Percentiles rank a stretch among this genome's conserved stretches.
Conservation (phyloP, 2,113 vertebrate genomes). For the Narcine bancroftii region DNA sequence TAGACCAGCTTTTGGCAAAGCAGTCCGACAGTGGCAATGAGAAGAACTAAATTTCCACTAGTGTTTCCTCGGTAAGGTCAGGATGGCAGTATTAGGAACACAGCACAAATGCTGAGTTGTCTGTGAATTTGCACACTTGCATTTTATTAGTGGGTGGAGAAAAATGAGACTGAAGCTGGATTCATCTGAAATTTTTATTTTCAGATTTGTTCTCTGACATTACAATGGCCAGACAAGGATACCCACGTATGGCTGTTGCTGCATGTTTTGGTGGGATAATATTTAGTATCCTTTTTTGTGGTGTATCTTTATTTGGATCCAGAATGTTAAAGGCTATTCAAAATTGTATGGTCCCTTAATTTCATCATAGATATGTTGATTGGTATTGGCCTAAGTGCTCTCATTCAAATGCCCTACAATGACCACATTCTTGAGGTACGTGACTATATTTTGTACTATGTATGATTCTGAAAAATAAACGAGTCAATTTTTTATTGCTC, state of each 20-base stretch:
- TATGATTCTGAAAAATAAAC: not conserved
- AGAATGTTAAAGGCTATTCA: not conserved
- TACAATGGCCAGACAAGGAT: slow-evolving; percentile 87
- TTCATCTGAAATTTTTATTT: not conserved
- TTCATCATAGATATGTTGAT: slow-evolving; percentile 74
- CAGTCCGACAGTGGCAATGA: no score
- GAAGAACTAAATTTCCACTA: no score
- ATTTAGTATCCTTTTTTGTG: slow-evolving; percentile 89
- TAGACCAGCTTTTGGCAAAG: no score
- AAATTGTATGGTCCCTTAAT: slow-evolving; percentile 48
- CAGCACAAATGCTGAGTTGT: no score
- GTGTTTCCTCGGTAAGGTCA: no score
- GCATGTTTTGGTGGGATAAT: slow-evolving; percentile 96
- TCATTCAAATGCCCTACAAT: slow-evolving; percentile 65
- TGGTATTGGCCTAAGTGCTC: slow-evolving; percentile 80
- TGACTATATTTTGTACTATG: not conserved
- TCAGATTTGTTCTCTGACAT: slow-evolving; percentile 85
- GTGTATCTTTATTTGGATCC: not conserved
- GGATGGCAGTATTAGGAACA: no score
- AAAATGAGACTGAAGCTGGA: no score
- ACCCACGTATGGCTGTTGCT: slow-evolving; percentile 90
- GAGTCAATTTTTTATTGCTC: no score
- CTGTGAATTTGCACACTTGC: no score
- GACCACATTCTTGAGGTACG: slow-evolving; percentile 64
- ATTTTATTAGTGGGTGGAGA: no score